These are phyloP conservation scores for Trypoxylus dichotomus DNA, from an alignment of 1,140 invertebrate genomes.

Conservation along the genomic window DNA sequence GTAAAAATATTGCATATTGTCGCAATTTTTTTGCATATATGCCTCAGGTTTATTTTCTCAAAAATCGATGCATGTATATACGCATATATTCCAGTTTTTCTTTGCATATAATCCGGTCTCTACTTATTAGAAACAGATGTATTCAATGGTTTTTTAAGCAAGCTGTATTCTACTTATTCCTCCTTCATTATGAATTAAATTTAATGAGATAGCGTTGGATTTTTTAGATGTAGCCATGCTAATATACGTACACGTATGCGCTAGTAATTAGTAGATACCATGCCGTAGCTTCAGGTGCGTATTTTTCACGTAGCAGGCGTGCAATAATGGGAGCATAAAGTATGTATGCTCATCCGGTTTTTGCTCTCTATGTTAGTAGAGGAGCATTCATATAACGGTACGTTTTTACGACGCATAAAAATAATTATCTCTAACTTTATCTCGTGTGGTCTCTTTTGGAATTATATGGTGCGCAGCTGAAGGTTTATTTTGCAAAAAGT, in stretches of 20 bases:
- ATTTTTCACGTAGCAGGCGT: neutral
- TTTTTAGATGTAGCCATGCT: neutral
- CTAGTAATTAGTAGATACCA: slow-evolving; percentile 5
- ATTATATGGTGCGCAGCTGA: neutral
- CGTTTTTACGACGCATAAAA: neutral
- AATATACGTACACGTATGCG: neutral
- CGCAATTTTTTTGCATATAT: too few relatives aligned
- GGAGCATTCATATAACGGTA: neutral
- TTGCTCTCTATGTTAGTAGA: slow-evolving; percentile 23
- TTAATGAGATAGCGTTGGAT: neutral
- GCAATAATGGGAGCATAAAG: slow-evolving; percentile 17
- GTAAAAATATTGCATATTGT: too few relatives aligned
- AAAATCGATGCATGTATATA: too few relatives aligned
- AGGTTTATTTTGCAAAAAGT: too few relatives aligned
- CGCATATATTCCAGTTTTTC: too few relatives aligned
- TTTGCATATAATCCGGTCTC: too few relatives aligned
- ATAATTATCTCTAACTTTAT: slow-evolving; percentile 15
- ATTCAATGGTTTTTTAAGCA: too few relatives aligned
- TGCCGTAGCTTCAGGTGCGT: neutral
- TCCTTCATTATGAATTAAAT: neutral
- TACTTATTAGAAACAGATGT: too few relatives aligned
- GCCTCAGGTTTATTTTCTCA: too few relatives aligned
- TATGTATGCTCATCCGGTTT: slow-evolving; percentile 11
- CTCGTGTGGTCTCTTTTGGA: neutral
- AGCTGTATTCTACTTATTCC: neutral